Evolutionary conservation across 2,113 vertebrate species (phyloP).

Genomic region (Eolophus roseicapilla): DNA sequence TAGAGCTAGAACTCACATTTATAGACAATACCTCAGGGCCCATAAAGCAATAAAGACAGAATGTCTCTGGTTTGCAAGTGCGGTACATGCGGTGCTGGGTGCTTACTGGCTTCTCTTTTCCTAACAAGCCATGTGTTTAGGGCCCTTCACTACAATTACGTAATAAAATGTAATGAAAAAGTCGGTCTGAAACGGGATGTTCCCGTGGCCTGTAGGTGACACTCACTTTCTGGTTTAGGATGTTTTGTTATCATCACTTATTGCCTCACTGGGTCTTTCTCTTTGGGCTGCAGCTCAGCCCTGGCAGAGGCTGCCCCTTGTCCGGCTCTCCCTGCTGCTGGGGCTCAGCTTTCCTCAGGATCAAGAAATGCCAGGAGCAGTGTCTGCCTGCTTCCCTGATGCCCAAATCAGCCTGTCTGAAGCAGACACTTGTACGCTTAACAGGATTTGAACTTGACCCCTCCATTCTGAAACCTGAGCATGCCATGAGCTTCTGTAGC

Average conservation of each 20-base stretch:
- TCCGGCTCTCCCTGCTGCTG: background rate
- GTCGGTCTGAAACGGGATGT: background rate
- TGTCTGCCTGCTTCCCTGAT: background rate
- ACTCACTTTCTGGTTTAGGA: background rate
- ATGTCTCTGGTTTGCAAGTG: background rate
- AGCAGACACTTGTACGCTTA: background rate
- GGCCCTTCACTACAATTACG: background rate
- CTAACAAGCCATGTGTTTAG: background rate
- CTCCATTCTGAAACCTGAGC: background rate
- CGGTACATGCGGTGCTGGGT: background rate
- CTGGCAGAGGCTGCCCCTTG: background rate
- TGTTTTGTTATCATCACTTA: fast-evolving
- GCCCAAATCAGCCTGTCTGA: background rate
- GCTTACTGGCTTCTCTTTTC: background rate
- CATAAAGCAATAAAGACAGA: background rate
- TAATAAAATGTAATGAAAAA: background rate
- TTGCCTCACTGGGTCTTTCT: background rate
- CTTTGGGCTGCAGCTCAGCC: background rate
- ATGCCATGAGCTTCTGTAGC: background rate
- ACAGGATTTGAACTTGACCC: background rate
- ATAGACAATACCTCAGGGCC: background rate
- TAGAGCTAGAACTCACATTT: background rate
- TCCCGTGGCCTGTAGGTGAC: background rate
- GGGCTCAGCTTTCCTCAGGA: background rate
- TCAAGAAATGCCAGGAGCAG: fast-evolving